phyloP scores from a whole-genome alignment of 2,888 invertebrate species.

The Eupithecia subumbrata region DNA sequence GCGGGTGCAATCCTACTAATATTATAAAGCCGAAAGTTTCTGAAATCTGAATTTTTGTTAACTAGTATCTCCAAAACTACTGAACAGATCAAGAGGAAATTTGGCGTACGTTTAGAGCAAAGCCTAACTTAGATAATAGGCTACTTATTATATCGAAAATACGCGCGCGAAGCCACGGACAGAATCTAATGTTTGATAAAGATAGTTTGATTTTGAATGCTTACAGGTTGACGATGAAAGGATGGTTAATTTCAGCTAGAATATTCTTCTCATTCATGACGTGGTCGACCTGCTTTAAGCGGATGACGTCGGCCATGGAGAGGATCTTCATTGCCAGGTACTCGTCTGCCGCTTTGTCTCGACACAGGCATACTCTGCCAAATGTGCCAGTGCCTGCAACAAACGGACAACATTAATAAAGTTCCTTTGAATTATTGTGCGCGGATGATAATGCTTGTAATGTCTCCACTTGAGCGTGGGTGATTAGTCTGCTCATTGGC shows the following conservation, averaged over 20 bases:
- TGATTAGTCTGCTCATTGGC: not conserved
- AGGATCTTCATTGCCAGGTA: conserved; percentile 97
- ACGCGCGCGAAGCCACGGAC: no score
- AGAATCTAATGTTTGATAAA: no score
- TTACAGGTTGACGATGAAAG: conserved; percentile 94
- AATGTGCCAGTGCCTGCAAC: conserved; percentile 96
- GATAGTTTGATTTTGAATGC: conserved; percentile 35
- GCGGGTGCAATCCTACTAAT: no score
- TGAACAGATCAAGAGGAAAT: no score
- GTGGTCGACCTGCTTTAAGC: conserved; percentile 98
- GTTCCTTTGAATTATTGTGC: conserved; percentile 18
- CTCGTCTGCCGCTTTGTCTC: conserved; percentile 91
- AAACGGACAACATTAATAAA: conserved; percentile 43
- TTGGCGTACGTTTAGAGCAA: no score
- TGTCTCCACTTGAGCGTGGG: conserved; percentile 6
- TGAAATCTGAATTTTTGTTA: no score
- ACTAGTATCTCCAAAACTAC: no score
- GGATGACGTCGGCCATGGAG: conserved; percentile 96
- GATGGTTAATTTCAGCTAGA: conserved; percentile 95
- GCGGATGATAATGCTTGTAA: conserved; percentile 16
- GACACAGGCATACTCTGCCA: conserved; percentile 95
- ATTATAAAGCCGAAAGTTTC: no score
- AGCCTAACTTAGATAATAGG: no score
- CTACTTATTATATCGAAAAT: no score
- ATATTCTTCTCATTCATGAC: conserved; percentile 98